Evolutionary conservation across 1,140 invertebrate genomes (phyloP).

Genomic region (Lepidurus apus): DNA sequence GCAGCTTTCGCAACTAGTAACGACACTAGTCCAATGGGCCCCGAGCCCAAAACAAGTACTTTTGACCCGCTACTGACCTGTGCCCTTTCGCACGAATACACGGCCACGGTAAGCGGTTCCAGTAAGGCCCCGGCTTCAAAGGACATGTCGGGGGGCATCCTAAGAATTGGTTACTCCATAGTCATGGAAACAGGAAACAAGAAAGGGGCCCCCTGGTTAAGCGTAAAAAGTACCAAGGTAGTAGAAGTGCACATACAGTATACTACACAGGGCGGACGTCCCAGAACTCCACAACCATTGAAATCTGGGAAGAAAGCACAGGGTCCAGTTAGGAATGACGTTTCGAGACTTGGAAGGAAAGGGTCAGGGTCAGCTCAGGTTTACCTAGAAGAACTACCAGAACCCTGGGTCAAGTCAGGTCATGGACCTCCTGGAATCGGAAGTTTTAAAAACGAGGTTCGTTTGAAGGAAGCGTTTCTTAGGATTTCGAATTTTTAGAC

Average conservation of each 20-base stretch:
- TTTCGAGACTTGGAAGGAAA: background rate
- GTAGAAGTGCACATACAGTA: background rate
- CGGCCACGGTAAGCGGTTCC: conserved; percentile 48
- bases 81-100: conserved; percentile 27
- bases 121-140: conserved; percentile 50
- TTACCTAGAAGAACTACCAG: conserved; percentile 9
- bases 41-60: conserved; percentile 30
- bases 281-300: conserved; percentile 39
- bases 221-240: background rate
- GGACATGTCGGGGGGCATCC: conserved; percentile 49
- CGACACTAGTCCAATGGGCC: conserved; percentile 28
- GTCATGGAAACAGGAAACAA: background rate
- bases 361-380: conserved; percentile 10
- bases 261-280: conserved; percentile 24
- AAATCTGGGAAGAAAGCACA: conserved; percentile 2
- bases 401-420: background rate
- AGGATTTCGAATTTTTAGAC: background rate
- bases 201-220: background rate
- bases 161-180: conserved; percentile 31
- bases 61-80: conserved; percentile 13
- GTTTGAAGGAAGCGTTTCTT: conserved; percentile 2
- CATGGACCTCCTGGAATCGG: conserved; percentile 13
- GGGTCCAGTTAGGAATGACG: conserved; percentile 14
- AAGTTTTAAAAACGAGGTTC: background rate
- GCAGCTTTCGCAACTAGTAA: conserved; percentile 34